Percentiles rank a stretch among this genome's conserved stretches.
Conservation (phyloP, 2,888 invertebrate genomes). For the Ptychoptera contaminata region DNA sequence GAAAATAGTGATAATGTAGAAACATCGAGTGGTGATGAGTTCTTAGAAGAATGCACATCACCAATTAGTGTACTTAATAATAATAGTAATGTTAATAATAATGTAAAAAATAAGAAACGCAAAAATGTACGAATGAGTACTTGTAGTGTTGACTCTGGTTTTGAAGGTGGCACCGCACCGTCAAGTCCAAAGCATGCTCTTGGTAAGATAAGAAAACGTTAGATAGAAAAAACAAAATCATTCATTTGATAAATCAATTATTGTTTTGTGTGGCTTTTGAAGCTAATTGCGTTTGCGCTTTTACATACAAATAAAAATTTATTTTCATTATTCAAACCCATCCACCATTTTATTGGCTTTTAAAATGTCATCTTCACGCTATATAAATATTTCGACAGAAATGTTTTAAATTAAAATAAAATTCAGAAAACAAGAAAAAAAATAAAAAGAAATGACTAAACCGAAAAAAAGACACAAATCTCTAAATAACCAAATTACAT, state of each 20-base stretch:
- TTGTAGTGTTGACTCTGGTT: constrained; percentile 72
- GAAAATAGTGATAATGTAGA: constrained; percentile 11
- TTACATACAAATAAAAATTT: too few relatives aligned
- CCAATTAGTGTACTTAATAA: neutral
- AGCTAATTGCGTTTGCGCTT: too few relatives aligned
- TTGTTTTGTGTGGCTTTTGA: neutral
- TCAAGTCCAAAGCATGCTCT: constrained; percentile 46
- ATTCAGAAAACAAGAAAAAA: too few relatives aligned
- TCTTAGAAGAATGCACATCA: constrained; percentile 16
- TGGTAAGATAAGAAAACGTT: constrained; percentile 21
- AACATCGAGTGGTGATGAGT: constrained; percentile 22
- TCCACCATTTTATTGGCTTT: too few relatives aligned
- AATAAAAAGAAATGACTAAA: too few relatives aligned
- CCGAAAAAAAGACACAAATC: too few relatives aligned
- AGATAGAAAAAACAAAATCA: neutral
- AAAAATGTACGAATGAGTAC: constrained; percentile 41
- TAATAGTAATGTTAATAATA: neutral
- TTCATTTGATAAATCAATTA: neutral
- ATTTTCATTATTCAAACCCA: too few relatives aligned
- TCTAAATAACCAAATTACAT: too few relatives aligned
- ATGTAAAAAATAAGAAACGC: constrained; percentile 14
- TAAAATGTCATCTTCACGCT: too few relatives aligned
- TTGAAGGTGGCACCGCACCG: constrained; percentile 53
- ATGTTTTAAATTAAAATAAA: too few relatives aligned
- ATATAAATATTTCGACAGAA: too few relatives aligned